Evolutionary conservation across 2,888 invertebrate species (phyloP).

Genomic region (Magallana nippona): DNA sequence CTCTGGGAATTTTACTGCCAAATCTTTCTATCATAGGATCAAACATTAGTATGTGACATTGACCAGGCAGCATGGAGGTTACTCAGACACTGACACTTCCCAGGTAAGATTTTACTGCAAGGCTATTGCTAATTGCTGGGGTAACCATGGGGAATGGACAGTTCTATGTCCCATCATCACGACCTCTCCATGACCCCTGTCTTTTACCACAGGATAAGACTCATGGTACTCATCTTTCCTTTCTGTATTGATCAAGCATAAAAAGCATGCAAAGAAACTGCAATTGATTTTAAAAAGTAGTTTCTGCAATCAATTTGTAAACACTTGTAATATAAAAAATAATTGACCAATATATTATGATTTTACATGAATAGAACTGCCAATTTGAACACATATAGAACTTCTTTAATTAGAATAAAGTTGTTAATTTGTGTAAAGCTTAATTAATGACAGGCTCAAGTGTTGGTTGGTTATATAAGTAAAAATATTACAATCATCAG

Average conservation of each 20-base stretch:
- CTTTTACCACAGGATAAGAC: too few species aligned
- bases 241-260: too few species aligned
- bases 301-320: too few species aligned
- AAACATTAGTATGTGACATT: conserved; percentile 12
- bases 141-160: conserved; percentile 19
- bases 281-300: too few species aligned
- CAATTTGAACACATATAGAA: neutral
- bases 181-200: neutral
- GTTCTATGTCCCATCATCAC: neutral
- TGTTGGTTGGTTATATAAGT: neutral
- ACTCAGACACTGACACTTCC: neutral
- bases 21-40: conserved; percentile 11
- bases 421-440: neutral
- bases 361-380: too few species aligned
- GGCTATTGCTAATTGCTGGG: neutral
- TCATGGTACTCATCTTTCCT: too few species aligned
- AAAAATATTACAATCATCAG: neutral
- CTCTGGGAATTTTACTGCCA: conserved; percentile 32
- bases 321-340: too few species aligned
- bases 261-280: too few species aligned
- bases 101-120: conserved; percentile 1
- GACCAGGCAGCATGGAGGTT: conserved; percentile 26
- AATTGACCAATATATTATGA: too few species aligned
- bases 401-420: neutral
- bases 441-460: conserved; percentile 24